Percentiles rank a stretch among this genome's conserved stretches.
These are phyloP conservation scores for Charina bottae DNA, from an alignment of 2,113 vertebrate species.

Conservation along the genomic window DNA sequence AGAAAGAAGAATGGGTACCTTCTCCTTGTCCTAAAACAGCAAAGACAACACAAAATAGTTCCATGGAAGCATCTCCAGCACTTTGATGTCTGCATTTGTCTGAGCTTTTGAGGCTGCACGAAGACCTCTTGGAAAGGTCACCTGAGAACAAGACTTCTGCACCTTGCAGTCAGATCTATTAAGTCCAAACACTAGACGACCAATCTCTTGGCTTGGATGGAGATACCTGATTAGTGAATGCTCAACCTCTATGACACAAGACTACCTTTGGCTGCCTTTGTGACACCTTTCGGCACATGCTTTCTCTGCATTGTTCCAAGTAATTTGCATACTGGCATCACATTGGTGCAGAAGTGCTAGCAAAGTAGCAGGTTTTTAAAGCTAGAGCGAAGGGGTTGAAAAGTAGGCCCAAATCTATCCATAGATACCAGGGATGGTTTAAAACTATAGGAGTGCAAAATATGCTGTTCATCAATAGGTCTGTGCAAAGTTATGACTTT, in stretches of 20 bases:
- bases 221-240: neutral
- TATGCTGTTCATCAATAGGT: too few species aligned
- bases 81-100: neutral
- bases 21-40: slow-evolving; percentile 19
- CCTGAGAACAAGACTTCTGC: neutral
- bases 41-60: neutral
- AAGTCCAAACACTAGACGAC: neutral
- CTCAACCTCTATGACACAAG: neutral
- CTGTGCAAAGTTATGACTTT: too few species aligned
- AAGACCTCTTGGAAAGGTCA: neutral
- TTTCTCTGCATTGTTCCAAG: neutral
- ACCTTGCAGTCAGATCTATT: neutral
- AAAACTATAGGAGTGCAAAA: too few species aligned
- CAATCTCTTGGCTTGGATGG: neutral
- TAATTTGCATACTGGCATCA: slow-evolving; percentile 27
- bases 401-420: neutral
- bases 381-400: neutral
- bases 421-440: too few species aligned
- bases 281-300: slow-evolving; percentile 14
- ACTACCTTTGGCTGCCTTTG: neutral
- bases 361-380: neutral
- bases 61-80: slow-evolving; percentile 7
- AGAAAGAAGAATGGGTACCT: slow-evolving; percentile 5
- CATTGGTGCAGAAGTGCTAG: neutral
- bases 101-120: neutral